These are phyloP conservation scores for Rattus rattus DNA, from an alignment of 2,113 vertebrate species.

Conservation along the genomic window DNA sequence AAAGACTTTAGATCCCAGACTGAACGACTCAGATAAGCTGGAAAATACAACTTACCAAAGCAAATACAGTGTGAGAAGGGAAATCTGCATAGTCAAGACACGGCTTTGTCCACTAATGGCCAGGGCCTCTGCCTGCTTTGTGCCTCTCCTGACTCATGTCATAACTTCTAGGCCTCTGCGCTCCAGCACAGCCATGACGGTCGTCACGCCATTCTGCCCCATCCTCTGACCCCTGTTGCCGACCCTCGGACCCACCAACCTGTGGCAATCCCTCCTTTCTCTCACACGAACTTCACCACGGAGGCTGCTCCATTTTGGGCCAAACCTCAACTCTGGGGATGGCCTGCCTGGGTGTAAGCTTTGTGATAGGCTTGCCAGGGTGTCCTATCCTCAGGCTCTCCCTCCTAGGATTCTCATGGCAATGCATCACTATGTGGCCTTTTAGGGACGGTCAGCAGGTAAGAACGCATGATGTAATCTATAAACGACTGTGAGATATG, in stretches of 20 bases:
- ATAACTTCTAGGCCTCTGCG: neutral
- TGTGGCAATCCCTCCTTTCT: neutral
- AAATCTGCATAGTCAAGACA: neutral
- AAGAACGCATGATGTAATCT: neutral
- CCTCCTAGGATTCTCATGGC: neutral
- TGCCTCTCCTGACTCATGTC: neutral
- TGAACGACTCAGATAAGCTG: neutral
- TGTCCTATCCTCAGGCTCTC: neutral
- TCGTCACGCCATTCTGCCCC: neutral
- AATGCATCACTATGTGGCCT: neutral
- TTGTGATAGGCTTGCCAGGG: neutral
- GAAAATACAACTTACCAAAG: slow-evolving; percentile 47
- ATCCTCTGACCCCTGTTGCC: neutral
- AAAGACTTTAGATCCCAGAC: neutral
- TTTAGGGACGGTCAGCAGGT: neutral
- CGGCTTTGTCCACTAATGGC: neutral
- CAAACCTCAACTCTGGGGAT: neutral
- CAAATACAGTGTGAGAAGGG: neutral
- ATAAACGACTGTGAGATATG: neutral
- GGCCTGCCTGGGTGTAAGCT: neutral
- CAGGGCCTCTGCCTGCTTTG: neutral
- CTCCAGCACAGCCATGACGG: neutral
- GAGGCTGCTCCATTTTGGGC: neutral
- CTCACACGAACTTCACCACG: neutral
- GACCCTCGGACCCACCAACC: neutral